These are phyloP conservation scores for Drosophila serrata DNA, from an alignment of 1,140 invertebrate species.

Conservation along the genomic window DNA sequence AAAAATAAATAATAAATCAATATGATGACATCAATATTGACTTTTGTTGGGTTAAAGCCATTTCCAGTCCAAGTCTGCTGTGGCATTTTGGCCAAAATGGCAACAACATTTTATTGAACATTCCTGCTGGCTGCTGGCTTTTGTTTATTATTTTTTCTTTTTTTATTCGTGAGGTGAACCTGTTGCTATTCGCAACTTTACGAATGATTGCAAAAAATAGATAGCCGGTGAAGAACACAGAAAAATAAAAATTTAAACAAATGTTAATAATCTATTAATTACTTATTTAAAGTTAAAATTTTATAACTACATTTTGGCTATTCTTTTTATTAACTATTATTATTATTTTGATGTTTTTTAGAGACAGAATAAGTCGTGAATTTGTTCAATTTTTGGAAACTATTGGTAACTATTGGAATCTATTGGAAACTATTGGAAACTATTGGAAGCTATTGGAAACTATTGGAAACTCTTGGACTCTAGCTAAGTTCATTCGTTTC, in stretches of 20 bases:
- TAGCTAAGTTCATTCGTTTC: not conserved
- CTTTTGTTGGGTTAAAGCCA: slow-evolving; percentile 19
- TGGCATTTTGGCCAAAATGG: slow-evolving; percentile 78
- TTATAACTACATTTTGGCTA: not conserved
- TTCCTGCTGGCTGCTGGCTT: slow-evolving; percentile 29
- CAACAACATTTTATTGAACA: slow-evolving; percentile 62
- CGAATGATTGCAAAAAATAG: slow-evolving; percentile 46
- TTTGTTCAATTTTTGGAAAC: no score
- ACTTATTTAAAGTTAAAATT: not conserved
- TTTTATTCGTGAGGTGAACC: slow-evolving; percentile 50
- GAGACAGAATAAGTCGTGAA: no score
- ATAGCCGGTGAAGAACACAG: slow-evolving; percentile 7
- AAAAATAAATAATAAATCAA: not conserved
- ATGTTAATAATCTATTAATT: not conserved
- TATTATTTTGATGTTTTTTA: no score
- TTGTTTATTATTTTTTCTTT: slow-evolving; percentile 34
- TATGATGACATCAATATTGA: not conserved
- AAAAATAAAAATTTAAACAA: not conserved
- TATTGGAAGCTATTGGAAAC: no score
- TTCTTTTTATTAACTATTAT: not conserved
- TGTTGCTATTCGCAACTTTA: slow-evolving; percentile 46
- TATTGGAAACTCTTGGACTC: no score
- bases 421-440: no score
- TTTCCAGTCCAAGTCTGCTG: slow-evolving; percentile 31
- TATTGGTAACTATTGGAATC: no score